Evolutionary conservation across 2,113 vertebrate genomes (phyloP).

Genomic region (Sinocyclocheilus grahami): DNA sequence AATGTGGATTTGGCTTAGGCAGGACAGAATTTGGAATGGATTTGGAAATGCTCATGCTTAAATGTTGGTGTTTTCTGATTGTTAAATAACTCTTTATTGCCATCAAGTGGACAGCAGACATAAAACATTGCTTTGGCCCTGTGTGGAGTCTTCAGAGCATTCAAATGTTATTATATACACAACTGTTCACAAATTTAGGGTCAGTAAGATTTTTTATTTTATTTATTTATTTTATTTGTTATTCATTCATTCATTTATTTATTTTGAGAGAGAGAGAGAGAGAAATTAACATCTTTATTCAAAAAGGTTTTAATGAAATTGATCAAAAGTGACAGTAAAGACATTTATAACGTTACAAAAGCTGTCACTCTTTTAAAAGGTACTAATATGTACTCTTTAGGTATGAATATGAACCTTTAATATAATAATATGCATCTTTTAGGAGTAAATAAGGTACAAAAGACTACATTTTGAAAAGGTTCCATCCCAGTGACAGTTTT

Average conservation of each 20-base stretch:
- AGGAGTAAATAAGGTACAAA: too few species aligned
- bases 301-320: not conserved
- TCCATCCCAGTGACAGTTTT: too few species aligned
- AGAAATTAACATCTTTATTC: not conserved
- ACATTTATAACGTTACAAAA: not conserved
- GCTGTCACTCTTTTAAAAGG: not conserved
- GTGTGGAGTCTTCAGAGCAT: not conserved
- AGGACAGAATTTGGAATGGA: not conserved
- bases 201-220: too few species aligned
- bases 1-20: not conserved
- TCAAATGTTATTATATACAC: too few species aligned
- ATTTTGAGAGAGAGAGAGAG: too few species aligned
- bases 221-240: too few species aligned
- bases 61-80: not conserved
- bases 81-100: slow-evolving; percentile 66
- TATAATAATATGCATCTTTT: too few species aligned
- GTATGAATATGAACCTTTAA: too few species aligned
- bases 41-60: not conserved
- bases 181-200: too few species aligned
- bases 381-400: too few species aligned
- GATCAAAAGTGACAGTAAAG: not conserved
- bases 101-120: slow-evolving; percentile 67
- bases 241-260: not conserved
- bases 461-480: too few species aligned
- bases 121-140: not conserved